A percentile compares a stretch with the other conserved stretches of the same genome.
Evolutionary conservation across 2,113 vertebrate species (phyloP).

Genomic region (Eudyptes chrysolophus): DNA sequence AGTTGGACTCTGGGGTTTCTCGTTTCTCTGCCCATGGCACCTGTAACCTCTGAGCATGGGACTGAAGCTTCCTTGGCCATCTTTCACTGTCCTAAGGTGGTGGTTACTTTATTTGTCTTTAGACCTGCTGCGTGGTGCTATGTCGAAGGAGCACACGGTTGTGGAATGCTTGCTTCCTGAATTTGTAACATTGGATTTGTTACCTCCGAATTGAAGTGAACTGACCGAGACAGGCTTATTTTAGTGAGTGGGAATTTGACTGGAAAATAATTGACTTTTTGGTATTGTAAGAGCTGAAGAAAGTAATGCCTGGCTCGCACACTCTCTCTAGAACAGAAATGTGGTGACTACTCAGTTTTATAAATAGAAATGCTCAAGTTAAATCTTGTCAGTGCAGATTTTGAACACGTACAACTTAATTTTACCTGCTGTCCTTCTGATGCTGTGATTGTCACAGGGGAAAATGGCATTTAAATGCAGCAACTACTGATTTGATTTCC

Average conservation of each 20-base stretch:
- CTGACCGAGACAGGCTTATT: neutral
- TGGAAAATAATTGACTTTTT: neutral
- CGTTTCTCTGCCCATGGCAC: neutral
- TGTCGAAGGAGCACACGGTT: neutral
- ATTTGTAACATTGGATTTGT: neutral
- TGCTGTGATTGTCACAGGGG: neutral
- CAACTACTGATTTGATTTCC: neutral
- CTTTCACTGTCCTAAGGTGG: neutral
- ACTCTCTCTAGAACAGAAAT: neutral
- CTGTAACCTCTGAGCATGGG: neutral
- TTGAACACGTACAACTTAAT: neutral
- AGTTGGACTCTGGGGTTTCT: neutral
- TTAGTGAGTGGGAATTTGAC: neutral
- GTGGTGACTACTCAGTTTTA: neutral
- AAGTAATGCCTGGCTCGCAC: neutral
- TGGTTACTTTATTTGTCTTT: neutral
- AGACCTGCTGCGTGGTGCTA: neutral
- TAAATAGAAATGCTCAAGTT: constrained; percentile 1
- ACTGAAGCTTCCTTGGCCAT: too few relatives aligned
- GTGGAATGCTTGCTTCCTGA: neutral
- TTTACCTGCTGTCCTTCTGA: neutral
- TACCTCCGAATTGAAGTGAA: neutral
- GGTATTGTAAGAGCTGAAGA: neutral
- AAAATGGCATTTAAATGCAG: neutral
- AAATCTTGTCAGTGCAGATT: neutral